phyloP scores from a whole-genome alignment of 53 echinoderm and acorn worm genomes.

The Pentamera pediparva region DNA sequence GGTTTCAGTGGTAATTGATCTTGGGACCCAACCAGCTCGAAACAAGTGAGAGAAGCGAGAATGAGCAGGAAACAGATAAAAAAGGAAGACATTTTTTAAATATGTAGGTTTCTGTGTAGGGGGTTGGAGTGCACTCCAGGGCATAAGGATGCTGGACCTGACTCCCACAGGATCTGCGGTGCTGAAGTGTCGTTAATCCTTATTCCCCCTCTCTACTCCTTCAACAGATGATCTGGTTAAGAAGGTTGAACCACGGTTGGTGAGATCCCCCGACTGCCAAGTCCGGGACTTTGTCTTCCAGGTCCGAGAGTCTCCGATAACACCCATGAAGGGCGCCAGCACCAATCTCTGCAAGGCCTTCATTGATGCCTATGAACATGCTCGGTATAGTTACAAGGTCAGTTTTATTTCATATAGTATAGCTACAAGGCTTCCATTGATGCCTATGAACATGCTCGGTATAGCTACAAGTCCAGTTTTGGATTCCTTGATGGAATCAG shows the following conservation, averaged over 20 bases:
- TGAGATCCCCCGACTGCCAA: constrained; percentile 49
- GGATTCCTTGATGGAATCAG: too few species aligned
- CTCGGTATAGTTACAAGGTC: constrained; percentile 86
- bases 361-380: constrained; percentile 91
- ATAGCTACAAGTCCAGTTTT: constrained; percentile 79
- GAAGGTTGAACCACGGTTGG: constrained; percentile 55
- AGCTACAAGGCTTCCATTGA: constrained; percentile 70
- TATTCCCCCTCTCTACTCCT: background rate
- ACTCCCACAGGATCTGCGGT: background rate
- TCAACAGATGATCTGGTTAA: constrained; percentile 71
- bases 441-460: constrained; percentile 87
- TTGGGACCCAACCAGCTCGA: too few species aligned
- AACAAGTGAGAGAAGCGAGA: too few species aligned
- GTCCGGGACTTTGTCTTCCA: constrained; percentile 67
- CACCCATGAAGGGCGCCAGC: constrained; percentile 82
- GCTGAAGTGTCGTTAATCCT: background rate
- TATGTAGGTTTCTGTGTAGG: background rate
- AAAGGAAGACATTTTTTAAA: background rate
- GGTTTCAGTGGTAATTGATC: too few species aligned
- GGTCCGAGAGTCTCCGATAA: constrained; percentile 66
- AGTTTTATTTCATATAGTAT: background rate
- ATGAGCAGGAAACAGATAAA: background rate
- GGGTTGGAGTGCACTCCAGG: too few species aligned
- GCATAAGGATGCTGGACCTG: background rate
- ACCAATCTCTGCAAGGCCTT: constrained; percentile 72